Percentiles rank a stretch among this genome's conserved stretches.
phyloP scores from a whole-genome alignment of 2,888 invertebrate species.

The Lymantria monacha region DNA sequence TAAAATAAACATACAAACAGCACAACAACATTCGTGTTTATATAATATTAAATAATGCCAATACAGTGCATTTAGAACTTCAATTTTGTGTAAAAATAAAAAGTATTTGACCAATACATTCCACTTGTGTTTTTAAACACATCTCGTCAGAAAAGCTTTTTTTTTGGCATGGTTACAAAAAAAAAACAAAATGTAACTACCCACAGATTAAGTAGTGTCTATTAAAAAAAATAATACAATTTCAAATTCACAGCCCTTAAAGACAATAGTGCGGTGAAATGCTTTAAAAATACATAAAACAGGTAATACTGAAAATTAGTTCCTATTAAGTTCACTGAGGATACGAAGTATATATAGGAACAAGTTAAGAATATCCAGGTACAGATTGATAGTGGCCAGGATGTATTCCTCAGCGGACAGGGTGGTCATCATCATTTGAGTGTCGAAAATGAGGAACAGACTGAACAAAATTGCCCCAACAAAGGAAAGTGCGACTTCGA shows the following conservation, averaged over 20 bases:
- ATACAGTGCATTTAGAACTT: no score
- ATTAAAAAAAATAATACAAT: constrained; percentile 11
- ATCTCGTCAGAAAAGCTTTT: no score
- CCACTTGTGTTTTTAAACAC: no score
- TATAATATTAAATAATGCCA: no score
- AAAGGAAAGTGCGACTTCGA: constrained; percentile 87
- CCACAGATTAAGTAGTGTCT: background rate
- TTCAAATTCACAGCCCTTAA: constrained; percentile 28
- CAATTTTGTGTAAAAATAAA: no score
- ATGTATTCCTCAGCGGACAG: constrained; percentile 94
- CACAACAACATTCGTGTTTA: background rate
- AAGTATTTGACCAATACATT: no score
- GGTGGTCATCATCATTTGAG: constrained; percentile 90
- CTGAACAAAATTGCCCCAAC: constrained; percentile 90
- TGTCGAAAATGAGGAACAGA: constrained; percentile 92
- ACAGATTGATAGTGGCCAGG: constrained; percentile 91
- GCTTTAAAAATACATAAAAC: constrained; percentile 22
- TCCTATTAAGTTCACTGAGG: constrained; percentile 83
- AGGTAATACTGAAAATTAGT: constrained; percentile 47
- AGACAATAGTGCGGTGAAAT: constrained; percentile 27
- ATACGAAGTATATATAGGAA: constrained; percentile 91
- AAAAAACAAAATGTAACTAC: no score
- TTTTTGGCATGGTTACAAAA: no score
- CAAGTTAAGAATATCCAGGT: constrained; percentile 93
- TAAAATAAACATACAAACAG: constrained; percentile 7